Conservation (phyloP, 2,797 vertebrate species). For the Pogonophryne albipinna region DNA sequence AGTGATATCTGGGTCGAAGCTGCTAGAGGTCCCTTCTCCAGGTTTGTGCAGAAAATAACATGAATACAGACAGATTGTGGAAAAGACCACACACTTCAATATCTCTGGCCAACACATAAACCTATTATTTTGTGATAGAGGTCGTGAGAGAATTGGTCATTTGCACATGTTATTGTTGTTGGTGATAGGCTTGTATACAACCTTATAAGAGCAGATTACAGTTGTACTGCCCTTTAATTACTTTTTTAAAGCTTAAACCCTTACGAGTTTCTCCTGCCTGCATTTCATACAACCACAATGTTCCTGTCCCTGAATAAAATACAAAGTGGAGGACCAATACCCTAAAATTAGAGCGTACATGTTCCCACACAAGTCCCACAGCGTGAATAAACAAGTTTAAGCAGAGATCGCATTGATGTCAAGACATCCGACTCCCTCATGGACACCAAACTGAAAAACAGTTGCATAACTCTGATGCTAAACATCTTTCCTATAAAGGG, state of each 20-base stretch:
- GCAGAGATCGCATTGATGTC: slow-evolving; percentile 35
- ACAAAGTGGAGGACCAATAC: background rate
- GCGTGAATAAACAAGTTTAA: slow-evolving; percentile 18
- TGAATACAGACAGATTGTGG: slow-evolving; percentile 14
- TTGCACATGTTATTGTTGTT: background rate
- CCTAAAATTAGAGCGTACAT: slow-evolving; percentile 13
- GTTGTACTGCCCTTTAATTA: background rate
- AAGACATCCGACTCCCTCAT: slow-evolving; percentile 36
- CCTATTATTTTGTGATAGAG: background rate
- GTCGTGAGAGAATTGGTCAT: background rate
- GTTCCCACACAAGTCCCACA: slow-evolving; percentile 1
- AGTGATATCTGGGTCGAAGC: background rate
- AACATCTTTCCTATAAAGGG: slow-evolving; percentile 57
- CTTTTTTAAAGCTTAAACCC: background rate
- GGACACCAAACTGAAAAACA: slow-evolving; percentile 18
- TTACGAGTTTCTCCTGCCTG: background rate
- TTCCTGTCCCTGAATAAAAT: background rate
- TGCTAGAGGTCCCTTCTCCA: background rate
- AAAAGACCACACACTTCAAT: slow-evolving; percentile 1
- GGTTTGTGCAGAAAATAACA: slow-evolving; percentile 3
- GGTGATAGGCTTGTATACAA: background rate
- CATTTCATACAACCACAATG: background rate
- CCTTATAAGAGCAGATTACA: background rate
- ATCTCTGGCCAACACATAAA: background rate
- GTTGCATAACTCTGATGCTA: slow-evolving; percentile 30